phyloP scores from a whole-genome alignment of 2,888 invertebrate species.

The Nudaria mundana region DNA sequence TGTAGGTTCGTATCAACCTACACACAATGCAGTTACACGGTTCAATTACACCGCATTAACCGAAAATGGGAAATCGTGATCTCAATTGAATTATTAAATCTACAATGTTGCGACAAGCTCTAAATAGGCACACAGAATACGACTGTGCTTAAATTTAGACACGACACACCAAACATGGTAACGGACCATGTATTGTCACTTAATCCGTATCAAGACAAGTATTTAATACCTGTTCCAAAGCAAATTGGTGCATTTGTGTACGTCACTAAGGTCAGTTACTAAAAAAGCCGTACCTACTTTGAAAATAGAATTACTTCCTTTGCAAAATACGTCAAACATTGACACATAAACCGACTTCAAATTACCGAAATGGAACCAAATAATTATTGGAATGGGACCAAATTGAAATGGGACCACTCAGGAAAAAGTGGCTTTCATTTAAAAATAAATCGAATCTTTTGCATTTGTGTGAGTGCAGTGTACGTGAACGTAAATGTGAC shows the following conservation, averaged over 20 bases:
- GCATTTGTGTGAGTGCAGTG: too few relatives aligned
- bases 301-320: slow-evolving; percentile 29
- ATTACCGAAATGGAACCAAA: too few relatives aligned
- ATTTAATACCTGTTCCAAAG: slow-evolving; percentile 23
- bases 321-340: too few relatives aligned
- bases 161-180: slow-evolving; percentile 20
- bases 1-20: neutral
- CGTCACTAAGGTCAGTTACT: slow-evolving; percentile 15
- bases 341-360: too few relatives aligned
- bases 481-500: too few relatives aligned
- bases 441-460: too few relatives aligned
- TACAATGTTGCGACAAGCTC: slow-evolving; percentile 1
- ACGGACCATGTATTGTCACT: slow-evolving; percentile 25
- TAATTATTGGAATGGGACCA: too few relatives aligned
- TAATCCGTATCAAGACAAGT: slow-evolving; percentile 26
- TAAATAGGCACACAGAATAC: slow-evolving; percentile 17
- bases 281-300: slow-evolving; percentile 13
- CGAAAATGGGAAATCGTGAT: slow-evolving; percentile 2
- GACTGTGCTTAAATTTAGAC: slow-evolving; percentile 12
- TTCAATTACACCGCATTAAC: neutral
- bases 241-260: slow-evolving; percentile 19
- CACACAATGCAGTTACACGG: neutral
- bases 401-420: too few relatives aligned
- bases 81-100: slow-evolving; percentile 6
- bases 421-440: too few relatives aligned